A percentile compares a stretch with the other conserved stretches of the same genome.
Conservation (phyloP, 2,113 vertebrate genomes). For the Phrynosoma platyrhinos region DNA sequence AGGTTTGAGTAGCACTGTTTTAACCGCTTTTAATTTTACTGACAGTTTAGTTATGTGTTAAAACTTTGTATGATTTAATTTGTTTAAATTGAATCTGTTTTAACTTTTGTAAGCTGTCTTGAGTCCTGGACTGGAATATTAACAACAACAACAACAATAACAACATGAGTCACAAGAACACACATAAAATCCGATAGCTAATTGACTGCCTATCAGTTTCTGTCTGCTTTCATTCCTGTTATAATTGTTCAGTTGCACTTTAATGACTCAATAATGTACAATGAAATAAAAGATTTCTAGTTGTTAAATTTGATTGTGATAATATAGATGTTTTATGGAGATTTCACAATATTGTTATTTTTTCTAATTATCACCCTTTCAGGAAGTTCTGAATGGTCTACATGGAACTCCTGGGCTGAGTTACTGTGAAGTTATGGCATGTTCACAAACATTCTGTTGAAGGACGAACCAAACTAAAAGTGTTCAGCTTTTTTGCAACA, state of each 20-base stretch:
- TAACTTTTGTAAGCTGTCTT: too few species aligned
- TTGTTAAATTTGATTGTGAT: not conserved
- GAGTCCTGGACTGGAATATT: too few species aligned
- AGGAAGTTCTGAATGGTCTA: not conserved
- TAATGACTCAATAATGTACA: not conserved
- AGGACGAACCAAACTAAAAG: not conserved
- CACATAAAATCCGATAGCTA: too few species aligned
- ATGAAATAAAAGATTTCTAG: not conserved
- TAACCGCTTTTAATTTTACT: too few species aligned
- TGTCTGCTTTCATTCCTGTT: not conserved
- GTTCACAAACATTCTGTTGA: not conserved
- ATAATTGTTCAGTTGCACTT: not conserved
- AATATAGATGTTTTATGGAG: not conserved
- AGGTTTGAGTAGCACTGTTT: too few species aligned
- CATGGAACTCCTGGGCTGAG: not conserved
- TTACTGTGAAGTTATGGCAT: not conserved
- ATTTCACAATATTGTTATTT: not conserved
- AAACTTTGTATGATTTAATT: too few species aligned
- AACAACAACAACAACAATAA: too few species aligned
- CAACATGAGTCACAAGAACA: too few species aligned
- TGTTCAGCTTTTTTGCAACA: not conserved
- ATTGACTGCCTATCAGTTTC: too few species aligned
- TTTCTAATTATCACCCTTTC: not conserved
- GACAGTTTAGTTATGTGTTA: too few species aligned
- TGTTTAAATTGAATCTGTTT: too few species aligned